Evolutionary conservation across 1,140 invertebrate species (phyloP), one percentile per base, ranked within the genome.

Genomic region (Ostrea edulis): DNA sequence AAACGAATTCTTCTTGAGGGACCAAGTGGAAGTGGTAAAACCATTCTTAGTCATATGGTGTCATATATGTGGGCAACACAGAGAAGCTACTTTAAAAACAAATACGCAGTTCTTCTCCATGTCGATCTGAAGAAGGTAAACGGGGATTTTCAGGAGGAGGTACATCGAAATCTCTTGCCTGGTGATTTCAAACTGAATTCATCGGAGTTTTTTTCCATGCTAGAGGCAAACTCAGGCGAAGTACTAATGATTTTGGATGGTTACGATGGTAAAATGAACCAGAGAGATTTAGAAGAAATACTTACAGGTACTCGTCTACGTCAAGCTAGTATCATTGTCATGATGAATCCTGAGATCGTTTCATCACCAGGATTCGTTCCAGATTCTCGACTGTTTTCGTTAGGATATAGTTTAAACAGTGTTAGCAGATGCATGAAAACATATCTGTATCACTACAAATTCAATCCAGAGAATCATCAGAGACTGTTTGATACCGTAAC

Each of bases 11-110:
- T 93, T 2, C 51, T 93, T 12, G 92, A 92, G 82, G 93, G 93
- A 2, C 51, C 83, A 51, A 89, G 90, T 54, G 93, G 93, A 86
- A 92, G 90, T 87, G 93, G 93, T 65, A 93, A 93, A 84, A 90
- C 92, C 7, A 90, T 89, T 35, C 84, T 93, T 25, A 90, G 89
- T 53, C 55, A 90, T 71, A 90, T 92, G 90, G 84, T 93, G 71
- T 65, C 92, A 0, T 92, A 92, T 82, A 81, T 90, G 35, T 93
- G 93, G 93, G 92, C 91, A 8, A 91, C 87, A 9, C 87, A 92
- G 20, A 84, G 85, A 7, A 85, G 77, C 14, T 93, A 85, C 83
- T 93, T 93, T 68, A 90, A 87, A 51, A 82, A 91, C 22, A 84
- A 86, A 8, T 93, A 90, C 83, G 81, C 84, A 0, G 90, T 93